Evolutionary conservation across 1,140 invertebrate species (phyloP), one percentile per base, ranked within the genome.

Genomic region (Drosophila melanica): DNA sequence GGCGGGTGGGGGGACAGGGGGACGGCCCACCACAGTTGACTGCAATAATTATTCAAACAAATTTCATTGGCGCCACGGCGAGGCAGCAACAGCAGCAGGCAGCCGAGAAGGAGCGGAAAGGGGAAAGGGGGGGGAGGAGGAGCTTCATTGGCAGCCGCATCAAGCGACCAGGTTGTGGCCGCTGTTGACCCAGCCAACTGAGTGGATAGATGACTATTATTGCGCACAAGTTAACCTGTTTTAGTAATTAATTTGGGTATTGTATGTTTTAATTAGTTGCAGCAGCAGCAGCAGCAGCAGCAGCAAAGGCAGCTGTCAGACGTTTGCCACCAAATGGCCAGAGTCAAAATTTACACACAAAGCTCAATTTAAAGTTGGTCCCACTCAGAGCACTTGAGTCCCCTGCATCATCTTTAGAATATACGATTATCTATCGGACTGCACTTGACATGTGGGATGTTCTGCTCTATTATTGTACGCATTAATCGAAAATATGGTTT

Each of bases 161-260:
- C 62, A 45, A 30, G 54, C 39, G 20, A 63, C 39, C 62, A 45
- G 62, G 50, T 23, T 66, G 69, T 71, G 51, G 59, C 51, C 60
- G 44, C 68, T 54, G 59, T 47, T 77, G 75, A 68, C 53, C 64
- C 54, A 51, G 58, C 71, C 65, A 63, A 75, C 58, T 74, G 55
- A 71, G 55, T 81, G 81, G 48, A 77, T 85, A 75, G 69, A 67
- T 71, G 81, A 72, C 79, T 81, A 78, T 89, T 87, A 82, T 77
- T 87, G 82, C 84, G 79, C 84, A 77, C 76, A 87, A 87, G 75
- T 84, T 89, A 87, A 89, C 84, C 84, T 84, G 82, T 89, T 87
- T 87, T 89, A 73, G 84, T 87, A 89, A 87, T 82, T 87, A 87
- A 87, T 87, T 89, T 89, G 79, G 82, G 84, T 79, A 89, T 86